A percentile compares a stretch with the other conserved stretches of the same genome.
These are phyloP conservation scores for Dorcus parallelipipedus DNA, from an alignment of 2,888 invertebrate species.

Conservation along the genomic window DNA sequence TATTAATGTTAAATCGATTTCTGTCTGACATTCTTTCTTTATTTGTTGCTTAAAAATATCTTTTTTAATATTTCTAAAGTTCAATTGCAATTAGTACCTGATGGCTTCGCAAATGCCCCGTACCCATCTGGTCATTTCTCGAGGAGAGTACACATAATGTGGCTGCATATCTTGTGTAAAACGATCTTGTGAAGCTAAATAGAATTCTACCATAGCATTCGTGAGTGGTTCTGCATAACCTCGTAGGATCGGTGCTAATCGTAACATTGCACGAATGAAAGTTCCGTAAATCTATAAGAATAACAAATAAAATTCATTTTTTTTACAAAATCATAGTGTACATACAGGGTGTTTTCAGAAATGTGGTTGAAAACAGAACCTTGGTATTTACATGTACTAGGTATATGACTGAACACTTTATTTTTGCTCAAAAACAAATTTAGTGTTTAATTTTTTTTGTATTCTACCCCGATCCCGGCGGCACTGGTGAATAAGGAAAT, in stretches of 20 bases:
- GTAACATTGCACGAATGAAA: conserved; percentile 96
- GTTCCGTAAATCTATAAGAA: conserved; percentile 87
- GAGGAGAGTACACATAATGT: conserved; percentile 98
- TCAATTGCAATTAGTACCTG: conserved; percentile 45
- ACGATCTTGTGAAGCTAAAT: conserved; percentile 91
- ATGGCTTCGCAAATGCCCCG: conserved; percentile 99
- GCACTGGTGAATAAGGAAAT: too few relatives aligned
- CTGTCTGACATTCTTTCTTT: too few relatives aligned
- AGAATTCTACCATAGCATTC: conserved; percentile 98
- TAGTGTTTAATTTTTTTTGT: too few relatives aligned
- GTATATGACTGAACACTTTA: too few relatives aligned
- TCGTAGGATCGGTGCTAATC: conserved; percentile 86
- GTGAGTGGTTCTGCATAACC: conserved; percentile 96
- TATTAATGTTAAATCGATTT: too few relatives aligned
- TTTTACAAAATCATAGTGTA: too few relatives aligned
- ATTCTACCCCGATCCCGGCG: too few relatives aligned
- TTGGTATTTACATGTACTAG: too few relatives aligned
- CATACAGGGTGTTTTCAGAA: too few relatives aligned
- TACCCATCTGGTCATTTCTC: conserved; percentile 99
- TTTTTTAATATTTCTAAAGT: neutral
- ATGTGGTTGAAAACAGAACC: too few relatives aligned
- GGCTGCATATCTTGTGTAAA: conserved; percentile 99
- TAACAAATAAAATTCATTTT: neutral
- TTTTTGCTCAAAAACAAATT: too few relatives aligned
- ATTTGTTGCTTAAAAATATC: too few relatives aligned